phyloP scores from a whole-genome alignment of 2,113 vertebrate species.

The Psilopogon haemacephalus region DNA sequence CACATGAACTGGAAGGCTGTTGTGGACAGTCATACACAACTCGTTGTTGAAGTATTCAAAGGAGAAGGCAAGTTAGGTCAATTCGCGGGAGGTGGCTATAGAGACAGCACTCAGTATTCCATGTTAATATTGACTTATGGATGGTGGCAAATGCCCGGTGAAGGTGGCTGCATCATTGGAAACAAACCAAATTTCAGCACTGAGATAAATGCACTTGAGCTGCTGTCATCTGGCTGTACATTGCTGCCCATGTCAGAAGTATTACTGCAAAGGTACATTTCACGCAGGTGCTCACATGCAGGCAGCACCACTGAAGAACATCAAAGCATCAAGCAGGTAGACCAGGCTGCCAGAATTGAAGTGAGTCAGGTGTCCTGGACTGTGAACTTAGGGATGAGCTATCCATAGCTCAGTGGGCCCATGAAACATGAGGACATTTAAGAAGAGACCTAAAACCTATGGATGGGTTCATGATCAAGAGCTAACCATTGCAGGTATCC shows the following conservation, averaged over 20 bases:
- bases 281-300: not conserved
- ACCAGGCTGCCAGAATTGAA: not conserved
- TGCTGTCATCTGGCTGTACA: not conserved
- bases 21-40: not conserved
- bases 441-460: not conserved
- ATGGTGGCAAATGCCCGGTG: not conserved
- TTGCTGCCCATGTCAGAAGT: not conserved
- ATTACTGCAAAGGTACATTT: not conserved
- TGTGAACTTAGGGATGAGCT: not conserved
- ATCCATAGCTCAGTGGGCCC: not conserved
- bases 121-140: not conserved
- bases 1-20: not conserved
- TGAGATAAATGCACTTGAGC: not conserved
- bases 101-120: not conserved
- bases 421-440: not conserved
- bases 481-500: not conserved
- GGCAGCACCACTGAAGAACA: not conserved
- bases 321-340: not conserved
- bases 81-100: not conserved
- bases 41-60: not conserved
- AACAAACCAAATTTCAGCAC: not conserved
- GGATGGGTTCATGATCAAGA: not conserved
- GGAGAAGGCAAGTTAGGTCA: not conserved
- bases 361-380: not conserved
- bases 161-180: not conserved